phyloP scores from a whole-genome alignment of 2,113 vertebrate species.

The Limanda limanda region DNA sequence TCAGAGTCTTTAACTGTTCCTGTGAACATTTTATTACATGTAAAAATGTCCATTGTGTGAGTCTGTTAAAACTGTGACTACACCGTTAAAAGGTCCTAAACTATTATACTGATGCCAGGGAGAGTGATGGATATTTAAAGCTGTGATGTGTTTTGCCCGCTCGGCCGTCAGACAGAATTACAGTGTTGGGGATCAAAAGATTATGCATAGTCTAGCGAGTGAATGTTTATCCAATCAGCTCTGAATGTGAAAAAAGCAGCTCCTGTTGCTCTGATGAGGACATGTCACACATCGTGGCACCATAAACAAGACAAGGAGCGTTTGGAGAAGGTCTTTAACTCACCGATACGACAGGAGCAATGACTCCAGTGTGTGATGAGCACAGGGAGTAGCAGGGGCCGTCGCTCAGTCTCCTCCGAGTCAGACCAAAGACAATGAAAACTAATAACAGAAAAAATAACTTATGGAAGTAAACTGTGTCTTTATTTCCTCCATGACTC shows the following conservation, averaged over 20 bases:
- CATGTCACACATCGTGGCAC: constrained; percentile 16
- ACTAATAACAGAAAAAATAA: neutral
- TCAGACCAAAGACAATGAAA: neutral
- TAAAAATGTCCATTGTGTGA: neutral
- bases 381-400: neutral
- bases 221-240: constrained; percentile 45
- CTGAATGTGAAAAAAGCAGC: constrained; percentile 26
- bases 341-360: neutral
- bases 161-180: constrained; percentile 26
- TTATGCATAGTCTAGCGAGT: constrained; percentile 15
- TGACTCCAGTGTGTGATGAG: neutral
- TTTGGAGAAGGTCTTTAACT: neutral
- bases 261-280: constrained; percentile 10
- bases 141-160: constrained; percentile 18
- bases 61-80: too few species aligned
- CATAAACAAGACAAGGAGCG: neutral
- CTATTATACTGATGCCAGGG: neutral
- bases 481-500: too few species aligned
- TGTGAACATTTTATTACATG: constrained; percentile 2
- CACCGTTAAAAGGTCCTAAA: constrained; percentile 7
- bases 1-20: neutral
- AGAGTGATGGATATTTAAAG: constrained; percentile 26
- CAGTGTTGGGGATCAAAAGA: constrained; percentile 12
- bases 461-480: too few species aligned
- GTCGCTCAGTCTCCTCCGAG: neutral